Base-by-base conservation (phyloP, 2,113 vertebrate genomes). In the Phalacrocorax pelagicus region DNA sequence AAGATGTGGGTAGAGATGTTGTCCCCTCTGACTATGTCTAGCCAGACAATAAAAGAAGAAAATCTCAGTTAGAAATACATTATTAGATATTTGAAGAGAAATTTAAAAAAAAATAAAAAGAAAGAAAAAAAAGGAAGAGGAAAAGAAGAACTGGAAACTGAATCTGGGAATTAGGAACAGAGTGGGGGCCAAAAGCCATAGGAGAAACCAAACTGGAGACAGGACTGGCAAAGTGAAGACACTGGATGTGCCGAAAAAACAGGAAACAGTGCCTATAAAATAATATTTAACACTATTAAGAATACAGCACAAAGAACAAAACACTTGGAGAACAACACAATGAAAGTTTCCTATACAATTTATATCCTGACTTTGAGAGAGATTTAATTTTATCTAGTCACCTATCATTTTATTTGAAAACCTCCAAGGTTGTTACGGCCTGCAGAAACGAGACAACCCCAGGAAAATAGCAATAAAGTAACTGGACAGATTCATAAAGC, bases 191-290 rank as follows among this genome's bases (percentile, higher is more conserved):
- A n/a, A 83, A 72, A 79, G 3, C 6, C 24, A 44, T 44, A 52
- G 30, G 12, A 58, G 16, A 70, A 77, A 52, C 3, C 6, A 42
- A 2, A 11, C 7, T 42, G 22, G 24, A 86, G 27, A 54, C 1
- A 36, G 36, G 26, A 52, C 18, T 55, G 26, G n/a, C 6, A 52
- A 65, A 86, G 29, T 7, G 71, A 70, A 81, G 15, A 27, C 21
- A 29, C 10, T 34, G 7, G 8, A n/a, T n/a, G 5, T 12, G 5
- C 19, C 2, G 6, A 15, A 30, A 51, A 81, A 40, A 0, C 3
- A 30, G 16, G 22, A 71, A 86, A 46, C 6, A 40, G 13, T 47
- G 3, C 16, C 22, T 54, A 42, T 30, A 29, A n/a, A 58, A 6
- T 10, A 58, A 18, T 32, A 47, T 29, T 49, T 20, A 42, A 32